These are phyloP conservation scores for Strix aluco DNA, from an alignment of 2,113 vertebrate genomes.

Conservation along the genomic window DNA sequence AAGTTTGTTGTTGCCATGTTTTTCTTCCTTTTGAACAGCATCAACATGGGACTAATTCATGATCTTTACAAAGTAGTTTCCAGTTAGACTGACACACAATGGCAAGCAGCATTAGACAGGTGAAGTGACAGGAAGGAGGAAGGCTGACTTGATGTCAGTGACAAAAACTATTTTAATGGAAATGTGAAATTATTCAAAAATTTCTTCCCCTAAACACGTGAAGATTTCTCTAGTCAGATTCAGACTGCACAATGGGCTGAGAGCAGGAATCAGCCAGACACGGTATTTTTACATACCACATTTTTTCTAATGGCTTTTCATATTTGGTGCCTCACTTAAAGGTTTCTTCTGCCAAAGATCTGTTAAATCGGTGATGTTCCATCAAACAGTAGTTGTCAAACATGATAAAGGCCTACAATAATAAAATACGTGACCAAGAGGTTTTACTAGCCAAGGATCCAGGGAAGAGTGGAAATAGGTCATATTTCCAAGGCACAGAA, in stretches of 20 bases:
- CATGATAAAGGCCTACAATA: conserved; percentile 46
- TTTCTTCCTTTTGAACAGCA: conserved; percentile 52
- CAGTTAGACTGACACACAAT: conserved; percentile 63
- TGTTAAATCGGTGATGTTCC: conserved; percentile 50
- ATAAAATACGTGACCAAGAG: conserved; percentile 44
- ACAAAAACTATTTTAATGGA: conserved; percentile 74
- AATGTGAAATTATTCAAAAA: conserved; percentile 70
- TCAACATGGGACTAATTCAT: conserved; percentile 67
- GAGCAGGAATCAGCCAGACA: conserved; percentile 41
- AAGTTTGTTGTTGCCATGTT: conserved; percentile 58
- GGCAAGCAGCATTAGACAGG: conserved; percentile 63
- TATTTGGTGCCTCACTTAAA: conserved; percentile 5
- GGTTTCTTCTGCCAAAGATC: conserved; percentile 44
- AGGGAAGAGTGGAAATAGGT: background rate
- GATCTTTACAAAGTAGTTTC: conserved; percentile 58
- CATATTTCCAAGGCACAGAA: background rate
- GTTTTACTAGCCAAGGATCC: background rate
- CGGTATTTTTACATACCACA: background rate
- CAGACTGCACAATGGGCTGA: conserved; percentile 45
- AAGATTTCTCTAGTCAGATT: conserved; percentile 61
- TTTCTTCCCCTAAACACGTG: conserved; percentile 51
- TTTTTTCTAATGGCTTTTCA: conserved; percentile 58
- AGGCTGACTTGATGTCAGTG: conserved; percentile 67
- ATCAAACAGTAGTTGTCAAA: conserved; percentile 47
- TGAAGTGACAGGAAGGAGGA: conserved; percentile 68